Conservation (phyloP, 2,113 vertebrate species). For the Glaucomys volans region DNA sequence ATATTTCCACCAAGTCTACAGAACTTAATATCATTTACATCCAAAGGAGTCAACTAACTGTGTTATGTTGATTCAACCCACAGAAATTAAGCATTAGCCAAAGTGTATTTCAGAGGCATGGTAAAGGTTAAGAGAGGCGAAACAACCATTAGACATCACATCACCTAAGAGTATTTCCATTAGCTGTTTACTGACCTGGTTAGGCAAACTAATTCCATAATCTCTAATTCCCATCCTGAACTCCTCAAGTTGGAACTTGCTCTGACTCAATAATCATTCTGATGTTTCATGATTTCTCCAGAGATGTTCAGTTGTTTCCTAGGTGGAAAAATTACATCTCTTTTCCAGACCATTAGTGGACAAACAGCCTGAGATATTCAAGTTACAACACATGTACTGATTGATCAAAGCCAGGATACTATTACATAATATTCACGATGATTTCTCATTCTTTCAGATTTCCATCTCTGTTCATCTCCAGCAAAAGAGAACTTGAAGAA, state of each 20-base stretch:
- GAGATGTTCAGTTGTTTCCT: not conserved
- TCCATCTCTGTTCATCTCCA: not conserved
- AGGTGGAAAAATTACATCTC: not conserved
- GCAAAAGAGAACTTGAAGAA: not conserved
- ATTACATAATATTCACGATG: not conserved
- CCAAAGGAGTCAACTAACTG: not conserved
- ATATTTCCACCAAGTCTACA: not conserved
- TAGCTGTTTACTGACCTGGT: not conserved
- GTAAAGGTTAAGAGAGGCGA: not conserved
- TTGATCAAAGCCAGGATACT: not conserved
- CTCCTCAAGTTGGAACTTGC: not conserved
- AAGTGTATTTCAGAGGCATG: not conserved
- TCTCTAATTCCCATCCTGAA: not conserved
- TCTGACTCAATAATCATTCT: not conserved
- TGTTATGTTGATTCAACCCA: not conserved
- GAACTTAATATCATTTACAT: not conserved
- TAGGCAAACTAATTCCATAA: not conserved
- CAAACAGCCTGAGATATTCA: not conserved
- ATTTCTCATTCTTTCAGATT: not conserved
- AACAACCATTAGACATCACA: not conserved
- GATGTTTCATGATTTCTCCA: not conserved
- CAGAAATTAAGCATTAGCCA: not conserved
- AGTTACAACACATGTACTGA: not conserved
- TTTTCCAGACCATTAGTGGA: not conserved
- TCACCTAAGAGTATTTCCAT: not conserved